phyloP scores from a whole-genome alignment of 2,113 vertebrate species.

The Lampris megalopsis region DNA sequence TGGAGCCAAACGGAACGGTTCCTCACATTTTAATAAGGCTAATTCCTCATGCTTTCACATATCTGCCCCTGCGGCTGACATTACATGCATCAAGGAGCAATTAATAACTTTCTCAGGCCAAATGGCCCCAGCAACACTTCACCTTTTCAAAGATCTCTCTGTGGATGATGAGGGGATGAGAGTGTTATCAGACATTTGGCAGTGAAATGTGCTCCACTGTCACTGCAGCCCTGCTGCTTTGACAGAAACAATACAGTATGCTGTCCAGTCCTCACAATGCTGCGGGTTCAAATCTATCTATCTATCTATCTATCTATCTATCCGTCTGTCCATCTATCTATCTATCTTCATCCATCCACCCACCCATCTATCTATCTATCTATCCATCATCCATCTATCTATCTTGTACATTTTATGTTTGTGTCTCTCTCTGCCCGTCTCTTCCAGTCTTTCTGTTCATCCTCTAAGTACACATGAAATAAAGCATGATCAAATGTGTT shows the following conservation, averaged over 20 bases:
- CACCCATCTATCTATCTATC: too few species aligned
- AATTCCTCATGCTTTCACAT: constrained; percentile 38
- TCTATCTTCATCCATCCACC: not conserved
- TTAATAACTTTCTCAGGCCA: constrained; percentile 40
- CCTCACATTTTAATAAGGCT: constrained; percentile 55
- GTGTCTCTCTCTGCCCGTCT: too few species aligned
- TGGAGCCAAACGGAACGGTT: constrained; percentile 14
- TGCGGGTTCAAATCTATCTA: too few species aligned
- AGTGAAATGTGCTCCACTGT: too few species aligned
- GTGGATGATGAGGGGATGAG: not conserved
- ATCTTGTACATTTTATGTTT: too few species aligned
- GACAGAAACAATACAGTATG: too few species aligned
- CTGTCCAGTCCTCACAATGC: not conserved
- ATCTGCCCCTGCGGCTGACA: constrained; percentile 26
- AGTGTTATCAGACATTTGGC: too few species aligned
- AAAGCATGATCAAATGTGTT: too few species aligned
- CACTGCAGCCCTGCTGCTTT: too few species aligned
- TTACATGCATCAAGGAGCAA: constrained; percentile 51
- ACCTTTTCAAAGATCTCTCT: constrained; percentile 4
- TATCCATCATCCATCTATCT: too few species aligned
- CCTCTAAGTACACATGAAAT: too few species aligned
- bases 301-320: not conserved
- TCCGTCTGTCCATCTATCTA: not conserved
- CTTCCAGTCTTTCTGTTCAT: too few species aligned
- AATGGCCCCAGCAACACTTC: constrained; percentile 5